phyloP scores from a whole-genome alignment of 1,140 invertebrate species.

The Aphaenogaster rudis region DNA sequence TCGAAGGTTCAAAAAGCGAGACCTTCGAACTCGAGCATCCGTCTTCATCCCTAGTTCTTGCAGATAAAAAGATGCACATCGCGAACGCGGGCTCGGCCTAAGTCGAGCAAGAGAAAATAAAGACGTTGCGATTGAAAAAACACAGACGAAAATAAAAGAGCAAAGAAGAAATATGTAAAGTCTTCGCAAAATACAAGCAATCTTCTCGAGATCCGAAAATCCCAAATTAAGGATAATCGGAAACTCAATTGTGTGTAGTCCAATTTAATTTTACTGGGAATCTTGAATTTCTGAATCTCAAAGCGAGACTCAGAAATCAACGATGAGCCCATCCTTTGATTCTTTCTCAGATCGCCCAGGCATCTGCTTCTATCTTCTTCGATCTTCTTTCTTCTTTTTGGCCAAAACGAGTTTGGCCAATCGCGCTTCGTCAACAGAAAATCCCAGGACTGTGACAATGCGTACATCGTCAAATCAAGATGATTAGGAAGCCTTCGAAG shows the following conservation, averaged over 20 bases:
- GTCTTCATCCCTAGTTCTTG: neutral
- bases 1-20: constrained; percentile 54
- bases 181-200: constrained; percentile 1
- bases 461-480: constrained; percentile 5
- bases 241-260: neutral
- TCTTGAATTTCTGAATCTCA: constrained; percentile 35
- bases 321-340: neutral
- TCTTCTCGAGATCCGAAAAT: constrained; percentile 36
- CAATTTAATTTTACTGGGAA: neutral
- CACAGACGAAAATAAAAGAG: neutral
- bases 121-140: neutral
- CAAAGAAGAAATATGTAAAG: neutral
- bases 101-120: constrained; percentile 44
- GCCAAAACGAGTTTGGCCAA: neutral
- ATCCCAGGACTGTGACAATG: constrained; percentile 4
- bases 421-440: neutral
- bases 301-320: constrained; percentile 9
- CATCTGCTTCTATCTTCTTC: constrained; percentile 49
- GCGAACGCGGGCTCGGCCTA: neutral
- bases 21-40: constrained; percentile 5
- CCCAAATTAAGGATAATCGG: constrained; percentile 37
- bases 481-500: neutral
- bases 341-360: neutral
- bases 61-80: constrained; percentile 24
- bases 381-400: constrained; percentile 30